Base-by-base conservation (phyloP, 2,797 vertebrate genomes). In the Sorex maritimensis region DNA sequence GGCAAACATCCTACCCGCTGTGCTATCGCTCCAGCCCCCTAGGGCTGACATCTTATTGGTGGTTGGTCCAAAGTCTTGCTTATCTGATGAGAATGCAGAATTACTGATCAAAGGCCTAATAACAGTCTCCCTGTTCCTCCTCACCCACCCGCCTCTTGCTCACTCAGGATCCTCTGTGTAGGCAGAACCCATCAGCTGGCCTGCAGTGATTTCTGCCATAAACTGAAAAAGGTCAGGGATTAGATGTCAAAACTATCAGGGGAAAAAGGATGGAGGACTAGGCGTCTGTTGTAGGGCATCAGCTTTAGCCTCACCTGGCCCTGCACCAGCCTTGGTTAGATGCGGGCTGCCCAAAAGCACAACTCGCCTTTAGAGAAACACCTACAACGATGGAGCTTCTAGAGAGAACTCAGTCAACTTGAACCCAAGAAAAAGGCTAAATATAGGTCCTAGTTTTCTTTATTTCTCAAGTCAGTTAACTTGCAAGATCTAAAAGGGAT, bases 391-490 rank as follows among this genome's bases (percentile, higher is more conserved):
- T 19, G 77, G 55, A 89, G 9, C 74, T 83, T 89, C 44, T 82
- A 34, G 61, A 65, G 34, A 71, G 92, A 94, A n/a, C 73, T 90
- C 12, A 74, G 52, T 61, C 52, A 85, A 23, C 67, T 77, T 92
- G 83, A 81, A 81, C 82, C 79, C 91, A 81, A 95, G 46, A 61
- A 91, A 84, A 44, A 63, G 52, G 58, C 46, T 83, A 75, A 81
- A 79, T 73, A 63, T 11, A 87, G 52, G 58, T 30, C 49, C 38
- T 55, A 10, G 49, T 68, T 95, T 55, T 24, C 52, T 80, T 93
- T 26, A 30, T 92, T 86, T 82, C 34, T 58, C 30, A 84, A 74
- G 89, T 34, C 86, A 86, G 58, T 73, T 6, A 55, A 3, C 67
- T 78, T 90, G 19, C 23, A 55, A 91, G 19, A 30, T 49, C 5